phyloP scores from a whole-genome alignment of 1,140 invertebrate genomes.

The Cepaea nemoralis region DNA sequence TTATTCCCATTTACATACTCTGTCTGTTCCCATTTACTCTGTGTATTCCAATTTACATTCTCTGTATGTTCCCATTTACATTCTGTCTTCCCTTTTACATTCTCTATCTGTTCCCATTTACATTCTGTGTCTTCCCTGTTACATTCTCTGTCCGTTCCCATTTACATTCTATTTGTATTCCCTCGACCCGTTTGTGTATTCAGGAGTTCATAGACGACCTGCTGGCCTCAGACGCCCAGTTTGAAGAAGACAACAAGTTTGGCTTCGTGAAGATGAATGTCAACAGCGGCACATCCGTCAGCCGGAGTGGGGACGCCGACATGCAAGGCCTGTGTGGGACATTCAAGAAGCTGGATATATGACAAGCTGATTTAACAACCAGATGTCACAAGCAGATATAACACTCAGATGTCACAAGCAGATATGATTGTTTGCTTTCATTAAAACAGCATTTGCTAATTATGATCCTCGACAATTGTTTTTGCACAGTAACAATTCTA shows the following conservation, averaged over 20 bases:
- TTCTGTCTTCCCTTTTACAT: conserved; percentile 2
- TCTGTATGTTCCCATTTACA: background rate
- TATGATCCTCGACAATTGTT: too few relatives aligned
- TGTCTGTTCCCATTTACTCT: background rate
- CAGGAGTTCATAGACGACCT: conserved; percentile 7
- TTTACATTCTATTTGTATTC: too few relatives aligned
- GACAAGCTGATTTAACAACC: too few relatives aligned
- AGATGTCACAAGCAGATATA: too few relatives aligned
- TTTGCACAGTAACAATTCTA: too few relatives aligned
- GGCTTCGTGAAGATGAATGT: conserved; percentile 25
- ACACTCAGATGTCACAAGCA: too few relatives aligned
- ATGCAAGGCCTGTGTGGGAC: conserved; percentile 26
- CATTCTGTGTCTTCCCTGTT: background rate
- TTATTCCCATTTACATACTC: background rate
- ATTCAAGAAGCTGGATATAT: conserved; percentile 30
- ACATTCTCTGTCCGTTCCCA: too few relatives aligned
- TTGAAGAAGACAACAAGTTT: conserved; percentile 31
- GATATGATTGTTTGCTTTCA: too few relatives aligned
- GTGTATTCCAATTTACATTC: too few relatives aligned
- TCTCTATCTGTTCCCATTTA: background rate
- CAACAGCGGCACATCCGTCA: too few relatives aligned
- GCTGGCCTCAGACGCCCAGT: conserved; percentile 13
- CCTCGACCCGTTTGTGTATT: too few relatives aligned
- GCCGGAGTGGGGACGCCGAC: conserved; percentile 5
- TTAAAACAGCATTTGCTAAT: too few relatives aligned